Conservation (phyloP, 2,888 invertebrate species). For the Acanthosepion pharaonis region DNA sequence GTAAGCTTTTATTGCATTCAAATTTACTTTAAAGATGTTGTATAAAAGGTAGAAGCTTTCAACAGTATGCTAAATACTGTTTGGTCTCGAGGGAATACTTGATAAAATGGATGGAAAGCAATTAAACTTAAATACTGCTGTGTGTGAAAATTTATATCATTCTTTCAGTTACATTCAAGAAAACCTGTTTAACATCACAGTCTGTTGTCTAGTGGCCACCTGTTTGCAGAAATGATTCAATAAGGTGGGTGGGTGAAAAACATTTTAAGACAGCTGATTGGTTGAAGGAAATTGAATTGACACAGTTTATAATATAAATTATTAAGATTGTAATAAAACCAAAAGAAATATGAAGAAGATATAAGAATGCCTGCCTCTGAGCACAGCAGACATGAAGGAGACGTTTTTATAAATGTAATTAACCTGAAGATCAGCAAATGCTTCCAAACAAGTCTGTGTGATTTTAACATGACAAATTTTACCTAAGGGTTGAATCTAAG, state of each 20-base stretch:
- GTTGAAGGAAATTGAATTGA: neutral
- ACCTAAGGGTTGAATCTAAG: neutral
- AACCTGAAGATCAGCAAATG: slow-evolving; percentile 8
- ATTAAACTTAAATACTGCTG: too few relatives aligned
- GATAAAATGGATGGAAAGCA: too few relatives aligned
- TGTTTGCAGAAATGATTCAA: neutral
- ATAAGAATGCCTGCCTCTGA: neutral
- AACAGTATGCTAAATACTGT: too few relatives aligned
- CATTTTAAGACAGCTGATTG: neutral
- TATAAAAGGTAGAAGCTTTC: too few relatives aligned
- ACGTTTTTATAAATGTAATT: neutral
- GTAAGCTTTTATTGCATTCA: too few relatives aligned
- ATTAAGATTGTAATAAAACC: neutral
- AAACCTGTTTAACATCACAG: too few relatives aligned
- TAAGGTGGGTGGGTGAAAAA: neutral
- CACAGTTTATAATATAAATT: neutral
- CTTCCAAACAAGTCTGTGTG: slow-evolving; percentile 2
- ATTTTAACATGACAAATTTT: neutral
- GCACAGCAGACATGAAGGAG: neutral
- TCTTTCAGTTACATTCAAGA: too few relatives aligned
- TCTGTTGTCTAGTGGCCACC: neutral
- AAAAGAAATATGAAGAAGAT: neutral
- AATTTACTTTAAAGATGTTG: too few relatives aligned
- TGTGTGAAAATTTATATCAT: too few relatives aligned
- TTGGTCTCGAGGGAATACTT: too few relatives aligned